phyloP scores from a whole-genome alignment of 2,888 invertebrate genomes.

The Apeira syringaria region DNA sequence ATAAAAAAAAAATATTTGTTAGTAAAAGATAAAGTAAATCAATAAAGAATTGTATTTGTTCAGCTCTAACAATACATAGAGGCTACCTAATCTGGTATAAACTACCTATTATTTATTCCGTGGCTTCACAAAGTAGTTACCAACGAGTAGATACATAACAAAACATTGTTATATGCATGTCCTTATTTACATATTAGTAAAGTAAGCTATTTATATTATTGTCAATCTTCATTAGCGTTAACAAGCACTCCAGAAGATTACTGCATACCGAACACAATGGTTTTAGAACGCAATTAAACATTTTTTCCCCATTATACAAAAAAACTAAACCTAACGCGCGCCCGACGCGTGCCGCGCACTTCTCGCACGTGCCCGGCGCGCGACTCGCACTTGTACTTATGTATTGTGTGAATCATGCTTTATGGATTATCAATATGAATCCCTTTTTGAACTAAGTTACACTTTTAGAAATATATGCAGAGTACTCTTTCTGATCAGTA shows the following conservation, averaged over 20 bases:
- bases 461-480: no score
- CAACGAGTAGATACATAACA: not conserved
- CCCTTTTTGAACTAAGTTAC: constrained; percentile 8
- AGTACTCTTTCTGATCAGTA: no score
- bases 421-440: constrained; percentile 25
- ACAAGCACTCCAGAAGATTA: constrained; percentile 58
- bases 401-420: constrained; percentile 21
- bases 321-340: constrained; percentile 42
- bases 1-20: no score
- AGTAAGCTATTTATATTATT: not conserved
- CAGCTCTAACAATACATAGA: no score
- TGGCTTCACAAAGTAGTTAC: no score
- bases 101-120: no score
- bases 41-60: no score
- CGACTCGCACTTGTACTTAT: constrained; percentile 32
- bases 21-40: no score
- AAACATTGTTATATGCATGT: no score
- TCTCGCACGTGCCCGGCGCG: constrained; percentile 38
- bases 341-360: constrained; percentile 29
- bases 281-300: constrained; percentile 61
- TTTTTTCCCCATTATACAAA: constrained; percentile 63
- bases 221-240: constrained; percentile 49
- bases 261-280: constrained; percentile 41
- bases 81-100: no score
- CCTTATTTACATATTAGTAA: not conserved